Base-by-base conservation (phyloP, 2,888 invertebrate genomes). In the Mimachlamys varia region DNA sequence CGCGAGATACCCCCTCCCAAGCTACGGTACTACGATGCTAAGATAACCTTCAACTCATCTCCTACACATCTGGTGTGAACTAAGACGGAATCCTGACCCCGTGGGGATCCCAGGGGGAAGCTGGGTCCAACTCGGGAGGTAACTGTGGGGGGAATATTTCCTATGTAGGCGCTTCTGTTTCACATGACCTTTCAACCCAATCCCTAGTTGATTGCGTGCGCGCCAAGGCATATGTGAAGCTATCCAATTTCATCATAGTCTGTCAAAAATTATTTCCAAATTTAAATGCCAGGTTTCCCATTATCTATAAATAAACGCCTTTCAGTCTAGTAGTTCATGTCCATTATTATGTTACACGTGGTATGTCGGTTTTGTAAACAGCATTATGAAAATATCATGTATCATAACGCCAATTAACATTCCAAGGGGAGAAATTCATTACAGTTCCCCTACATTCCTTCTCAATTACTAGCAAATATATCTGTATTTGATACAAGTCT, bases 1-100 rank as follows among this genome's bases (percentile, higher is more conserved):
- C 33, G 33, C 76, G 76, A 76, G 76, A 33, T 76, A 27, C 76
- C 76, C 76, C 76, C 33, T 33, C 76, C 33, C 12, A 13, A 76
- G 76, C 4, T 27, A 76, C 7, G 76, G 62, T 62, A 62, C 62
- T 76, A 76, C 10, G 76, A 76, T 76, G 33, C 33, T 0, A 33
- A 76, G 76, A 76, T 76, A 76, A 76, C 76, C 76, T 76, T 15
- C 76, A 33, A 33, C 76, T 76, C 76, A 76, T 76, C 76, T 76
- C 27, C 76, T 76, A 76, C 33, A 76, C 76, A 76, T 76, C 76
- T 76, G 76, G 76, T 76, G 76, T 76, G 76, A 76, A 76, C 76
- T 76, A 76, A 76, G 76, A 33, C 12, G 76, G 76, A 76, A 76
- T 76, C 76, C 76, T 76, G 76, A 76, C 76, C 76, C 76, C 33